Base-by-base conservation (phyloP, 2,797 vertebrate genomes). In the Morus bassanus region DNA sequence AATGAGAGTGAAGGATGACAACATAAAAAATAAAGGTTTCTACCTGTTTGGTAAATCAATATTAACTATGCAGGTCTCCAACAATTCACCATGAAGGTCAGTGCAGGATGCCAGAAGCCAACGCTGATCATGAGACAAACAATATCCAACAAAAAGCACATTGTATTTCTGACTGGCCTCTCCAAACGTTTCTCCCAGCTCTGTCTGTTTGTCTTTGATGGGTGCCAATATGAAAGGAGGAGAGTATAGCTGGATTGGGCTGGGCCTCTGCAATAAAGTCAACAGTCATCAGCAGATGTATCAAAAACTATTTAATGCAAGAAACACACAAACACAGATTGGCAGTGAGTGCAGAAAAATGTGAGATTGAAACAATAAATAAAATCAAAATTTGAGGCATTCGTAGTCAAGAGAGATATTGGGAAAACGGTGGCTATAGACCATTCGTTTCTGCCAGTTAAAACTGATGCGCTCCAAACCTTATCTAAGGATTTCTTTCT, bases 31-130 rank as follows among this genome's bases (percentile, higher is more conserved):
- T 13, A 25, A 41, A 85, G 60, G 91, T 45, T 87, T 80, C 82
- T 97, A 99, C 99, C 99, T 99, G 98, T 99, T 99, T 70, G 99
- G 99, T 86, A 99, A 98, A 89, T 99, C 99, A 8, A 99, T 98
- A 95, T 99, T 99, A 96, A 99, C 99, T 54, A 99, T 98, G 96
- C 99, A 99, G 74, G 99, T 99, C 96, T 99, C 99, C 95, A 99
- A 41, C 54, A 99, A 96, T 93, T 99, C 99, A 67, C 99, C 99
- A 6, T 99, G 99, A 96, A 99, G 99, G 97, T 99, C 99, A 0
- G 99, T 99, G 97, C 99, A 99, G 95, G 99, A 99, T 31, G 99
- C 99, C 96, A 99, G 98, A 73, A 99, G 99, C 99, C 99, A 99
- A 75, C 99, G 99, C 98, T 99, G 99, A 96, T 99, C 99, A 2